Conservation (phyloP, 64 coral and sea anemone species). For the Stichodactyla helianthus region DNA sequence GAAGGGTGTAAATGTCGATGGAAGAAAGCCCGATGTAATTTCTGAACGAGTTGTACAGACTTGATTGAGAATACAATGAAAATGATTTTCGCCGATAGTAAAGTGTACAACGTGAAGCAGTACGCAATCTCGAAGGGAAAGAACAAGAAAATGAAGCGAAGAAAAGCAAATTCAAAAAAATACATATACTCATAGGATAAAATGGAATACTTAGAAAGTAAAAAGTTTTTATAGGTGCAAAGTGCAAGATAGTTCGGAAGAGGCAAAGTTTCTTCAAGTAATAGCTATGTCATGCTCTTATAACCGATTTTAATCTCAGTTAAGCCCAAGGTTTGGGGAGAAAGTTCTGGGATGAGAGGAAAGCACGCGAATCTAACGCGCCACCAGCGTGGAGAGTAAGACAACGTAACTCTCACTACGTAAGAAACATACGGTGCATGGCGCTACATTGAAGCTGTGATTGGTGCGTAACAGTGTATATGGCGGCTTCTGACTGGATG, state of each 20-base stretch:
- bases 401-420: neutral
- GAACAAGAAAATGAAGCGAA: neutral
- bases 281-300: neutral
- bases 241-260: neutral
- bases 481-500: no score
- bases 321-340: neutral
- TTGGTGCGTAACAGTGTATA: no score
- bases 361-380: neutral
- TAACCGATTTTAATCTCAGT: neutral
- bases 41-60: neutral
- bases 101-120: neutral
- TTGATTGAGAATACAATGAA: neutral
- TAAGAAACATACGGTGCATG: neutral
- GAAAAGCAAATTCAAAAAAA: neutral
- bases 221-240: neutral
- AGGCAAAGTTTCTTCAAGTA: neutral
- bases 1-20: no score
- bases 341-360: neutral
- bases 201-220: neutral
- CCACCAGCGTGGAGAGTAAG: neutral
- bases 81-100: neutral
- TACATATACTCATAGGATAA: neutral
- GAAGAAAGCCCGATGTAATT: no score
- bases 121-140: neutral
- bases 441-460: neutral